phyloP scores from a whole-genome alignment of 1,140 invertebrate genomes.

The Drosophila sproati region DNA sequence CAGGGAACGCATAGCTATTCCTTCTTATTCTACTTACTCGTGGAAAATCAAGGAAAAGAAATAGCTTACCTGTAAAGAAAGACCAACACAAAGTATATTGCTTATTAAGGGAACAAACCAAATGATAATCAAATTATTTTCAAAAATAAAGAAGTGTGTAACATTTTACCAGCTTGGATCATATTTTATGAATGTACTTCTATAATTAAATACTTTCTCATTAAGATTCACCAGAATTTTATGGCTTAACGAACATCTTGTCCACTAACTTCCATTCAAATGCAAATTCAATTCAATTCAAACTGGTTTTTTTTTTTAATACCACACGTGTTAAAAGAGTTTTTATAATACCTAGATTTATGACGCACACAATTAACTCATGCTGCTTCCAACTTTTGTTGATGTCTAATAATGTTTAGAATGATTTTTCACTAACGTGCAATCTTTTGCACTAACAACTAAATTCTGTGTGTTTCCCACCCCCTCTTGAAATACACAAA shows the following conservation, averaged over 20 bases:
- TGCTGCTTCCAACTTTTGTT: slow-evolving; percentile 1
- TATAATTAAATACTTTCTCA: background rate
- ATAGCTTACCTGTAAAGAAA: slow-evolving; percentile 35
- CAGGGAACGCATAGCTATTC: no score
- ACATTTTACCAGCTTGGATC: no score
- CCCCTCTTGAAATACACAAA: background rate
- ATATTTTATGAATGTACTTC: no score
- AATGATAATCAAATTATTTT: no score
- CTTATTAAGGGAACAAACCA: no score
- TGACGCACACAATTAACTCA: background rate
- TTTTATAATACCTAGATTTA: background rate
- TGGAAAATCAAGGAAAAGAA: background rate
- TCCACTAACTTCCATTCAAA: background rate
- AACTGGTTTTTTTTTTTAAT: background rate
- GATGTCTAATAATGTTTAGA: slow-evolving; percentile 19
- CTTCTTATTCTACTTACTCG: background rate
- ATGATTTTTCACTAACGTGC: slow-evolving; percentile 6
- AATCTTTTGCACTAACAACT: slow-evolving; percentile 1
- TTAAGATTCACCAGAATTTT: background rate
- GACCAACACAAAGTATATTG: no score
- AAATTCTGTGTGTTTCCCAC: background rate
- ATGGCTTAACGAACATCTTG: background rate
- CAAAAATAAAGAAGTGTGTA: no score
- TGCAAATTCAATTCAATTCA: background rate
- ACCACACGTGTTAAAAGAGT: background rate